Conservation (phyloP, 2,888 invertebrate species). For the Mesorhabditis sp. region DNA sequence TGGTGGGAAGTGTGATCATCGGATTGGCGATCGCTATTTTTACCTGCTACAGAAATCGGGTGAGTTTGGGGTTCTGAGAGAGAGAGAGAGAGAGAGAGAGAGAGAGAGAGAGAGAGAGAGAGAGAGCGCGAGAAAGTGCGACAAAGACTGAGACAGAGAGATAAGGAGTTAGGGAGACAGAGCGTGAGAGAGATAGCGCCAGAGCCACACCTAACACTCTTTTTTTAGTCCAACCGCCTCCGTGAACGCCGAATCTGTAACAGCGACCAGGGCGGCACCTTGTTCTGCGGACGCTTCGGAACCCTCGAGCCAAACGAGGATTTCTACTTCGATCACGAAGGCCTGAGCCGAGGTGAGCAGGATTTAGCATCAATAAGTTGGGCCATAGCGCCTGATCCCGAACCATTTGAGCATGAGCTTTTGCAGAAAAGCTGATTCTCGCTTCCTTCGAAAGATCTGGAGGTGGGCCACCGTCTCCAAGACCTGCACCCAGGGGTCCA, state of each 20-base stretch:
- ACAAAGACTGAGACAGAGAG: no score
- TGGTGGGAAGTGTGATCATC: background rate
- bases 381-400: no score
- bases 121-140: background rate
- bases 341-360: background rate
- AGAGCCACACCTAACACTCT: background rate
- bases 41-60: background rate
- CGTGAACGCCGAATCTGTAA: slow-evolving; percentile 1
- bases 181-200: background rate
- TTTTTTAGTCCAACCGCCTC: background rate
- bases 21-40: background rate
- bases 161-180: no score
- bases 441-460: background rate
- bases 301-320: background rate
- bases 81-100: background rate
- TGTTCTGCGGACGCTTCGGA: background rate
- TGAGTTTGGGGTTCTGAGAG: background rate
- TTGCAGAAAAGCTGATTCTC: background rate
- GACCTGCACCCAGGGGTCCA: background rate
- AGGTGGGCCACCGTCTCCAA: background rate
- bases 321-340: background rate
- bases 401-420: no score
- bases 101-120: background rate
- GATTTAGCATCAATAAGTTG: no score
- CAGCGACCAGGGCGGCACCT: background rate